These are phyloP conservation scores for Brachycybe producta DNA, from an alignment of 2,888 invertebrate species.

Conservation along the genomic window DNA sequence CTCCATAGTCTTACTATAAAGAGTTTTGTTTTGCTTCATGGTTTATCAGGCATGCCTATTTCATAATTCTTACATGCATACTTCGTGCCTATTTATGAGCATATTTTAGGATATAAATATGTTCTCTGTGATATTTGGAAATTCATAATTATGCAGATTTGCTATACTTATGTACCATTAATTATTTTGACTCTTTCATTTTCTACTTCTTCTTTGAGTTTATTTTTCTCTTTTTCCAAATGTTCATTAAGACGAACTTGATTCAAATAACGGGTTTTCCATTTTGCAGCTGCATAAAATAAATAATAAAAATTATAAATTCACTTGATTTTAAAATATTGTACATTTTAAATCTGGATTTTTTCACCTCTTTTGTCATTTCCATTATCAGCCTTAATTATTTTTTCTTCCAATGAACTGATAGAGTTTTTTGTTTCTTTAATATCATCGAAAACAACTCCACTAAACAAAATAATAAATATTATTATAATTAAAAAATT, in stretches of 20 bases:
- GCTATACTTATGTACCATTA: conserved; percentile 24
- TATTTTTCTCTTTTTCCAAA: conserved; percentile 52
- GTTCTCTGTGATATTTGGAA: background rate
- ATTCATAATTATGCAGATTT: background rate
- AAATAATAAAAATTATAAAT: background rate
- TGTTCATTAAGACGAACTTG: conserved; percentile 45
- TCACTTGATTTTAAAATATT: background rate
- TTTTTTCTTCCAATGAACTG: conserved; percentile 8
- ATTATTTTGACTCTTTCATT: conserved; percentile 66
- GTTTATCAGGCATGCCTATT: no score
- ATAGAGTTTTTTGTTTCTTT: no score
- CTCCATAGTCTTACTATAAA: no score
- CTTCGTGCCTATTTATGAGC: no score
- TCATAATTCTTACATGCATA: no score
- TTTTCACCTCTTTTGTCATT: conserved; percentile 8
- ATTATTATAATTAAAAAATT: no score
- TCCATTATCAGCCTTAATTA: conserved; percentile 8
- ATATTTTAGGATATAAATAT: no score
- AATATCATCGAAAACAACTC: no score
- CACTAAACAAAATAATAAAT: no score
- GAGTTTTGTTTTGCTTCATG: no score
- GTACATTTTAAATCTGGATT: no score
- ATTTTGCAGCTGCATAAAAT: conserved; percentile 29
- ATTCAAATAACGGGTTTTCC: conserved; percentile 38
- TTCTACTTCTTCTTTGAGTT: conserved; percentile 63